Evolutionary conservation across 2,888 invertebrate genomes (phyloP), one percentile per base, ranked within the genome.

Genomic region (Cerastis rubricosa): DNA sequence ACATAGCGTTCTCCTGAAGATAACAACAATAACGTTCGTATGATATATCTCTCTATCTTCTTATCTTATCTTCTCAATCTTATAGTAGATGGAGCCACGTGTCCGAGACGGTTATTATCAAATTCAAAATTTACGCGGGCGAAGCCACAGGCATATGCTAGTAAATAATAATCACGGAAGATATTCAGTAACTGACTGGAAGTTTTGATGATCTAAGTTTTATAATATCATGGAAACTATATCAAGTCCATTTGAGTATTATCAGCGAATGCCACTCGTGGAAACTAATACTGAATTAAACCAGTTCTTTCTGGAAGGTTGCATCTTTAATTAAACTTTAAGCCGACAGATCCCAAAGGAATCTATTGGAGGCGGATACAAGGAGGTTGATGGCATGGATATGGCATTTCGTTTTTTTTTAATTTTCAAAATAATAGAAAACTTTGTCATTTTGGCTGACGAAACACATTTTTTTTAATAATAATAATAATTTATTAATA

Each of bases 281-380:
- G 85, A 89, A 91, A 90, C 90, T 88, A 88, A 90, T 89, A 90
- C 88, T 83, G 88, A 89, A 91, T 91, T 89, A 90, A 92, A 84
- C 86, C 85, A 85, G 84, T 88, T 90, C 90, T 91, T 91, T 91
- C 90, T 89, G 85, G 85, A 78, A 85, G 84, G 89, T 87, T 93
- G 93, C 93, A 93, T 93, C 94, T 93, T 94, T 94, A 94, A 94
- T 94, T 94, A 94, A 94, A 93, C 91, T 93, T 94, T 92, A 93
- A 94, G 92, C 92, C 91, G 88, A 84, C 88, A 86, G 89, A 91
- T 92, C 91, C 89, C 89, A 86, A 84, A 89, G 92, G 90, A 92
- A 92, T 92, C 92, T 92, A 93, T 93, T 89, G 93, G 90, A 90
- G 90, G 86, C 74, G 74, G 85, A 84, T 47, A 65, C 80, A 70